phyloP scores from a whole-genome alignment of 1,140 invertebrate genomes.

The Tyrophagus putrescentiae region DNA sequence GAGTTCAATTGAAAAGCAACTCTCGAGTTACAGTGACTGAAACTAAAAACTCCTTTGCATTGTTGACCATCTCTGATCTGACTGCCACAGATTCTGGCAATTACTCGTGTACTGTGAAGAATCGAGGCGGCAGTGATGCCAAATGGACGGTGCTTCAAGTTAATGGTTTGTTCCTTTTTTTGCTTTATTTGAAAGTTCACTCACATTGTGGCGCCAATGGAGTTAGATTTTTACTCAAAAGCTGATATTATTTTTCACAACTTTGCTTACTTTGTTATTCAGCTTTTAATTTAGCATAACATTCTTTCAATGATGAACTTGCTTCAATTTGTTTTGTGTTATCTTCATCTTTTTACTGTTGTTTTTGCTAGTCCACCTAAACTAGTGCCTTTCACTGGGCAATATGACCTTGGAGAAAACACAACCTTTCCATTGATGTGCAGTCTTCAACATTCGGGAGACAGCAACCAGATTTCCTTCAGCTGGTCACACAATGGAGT shows the following conservation, averaged over 20 bases:
- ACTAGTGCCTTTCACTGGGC: not conserved
- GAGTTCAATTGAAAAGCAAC: too few species aligned
- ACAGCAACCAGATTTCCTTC: too few species aligned
- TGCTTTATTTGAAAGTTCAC: too few species aligned
- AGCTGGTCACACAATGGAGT: not conserved
- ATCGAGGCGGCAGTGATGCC: not conserved
- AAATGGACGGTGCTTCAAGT: not conserved
- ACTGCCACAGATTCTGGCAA: not conserved
- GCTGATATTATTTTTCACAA: too few species aligned
- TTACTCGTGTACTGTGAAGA: constrained; percentile 1
- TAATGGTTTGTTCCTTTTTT: constrained; percentile 13
- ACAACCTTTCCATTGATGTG: not conserved
- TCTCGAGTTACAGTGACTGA: too few species aligned
- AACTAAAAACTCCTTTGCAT: not conserved
- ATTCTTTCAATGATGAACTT: too few species aligned
- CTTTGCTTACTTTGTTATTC: too few species aligned
- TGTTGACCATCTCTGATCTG: not conserved
- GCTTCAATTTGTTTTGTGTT: too few species aligned
- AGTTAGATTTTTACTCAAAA: too few species aligned
- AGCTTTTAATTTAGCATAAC: too few species aligned
- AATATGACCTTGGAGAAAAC: not conserved
- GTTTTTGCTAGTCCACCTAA: not conserved
- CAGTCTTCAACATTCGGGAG: not conserved
- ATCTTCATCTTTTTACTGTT: too few species aligned
- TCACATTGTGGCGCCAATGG: too few species aligned